Evolutionary conservation across 2,888 invertebrate species (phyloP).

Genomic region (Tetramorium bicarinatum): DNA sequence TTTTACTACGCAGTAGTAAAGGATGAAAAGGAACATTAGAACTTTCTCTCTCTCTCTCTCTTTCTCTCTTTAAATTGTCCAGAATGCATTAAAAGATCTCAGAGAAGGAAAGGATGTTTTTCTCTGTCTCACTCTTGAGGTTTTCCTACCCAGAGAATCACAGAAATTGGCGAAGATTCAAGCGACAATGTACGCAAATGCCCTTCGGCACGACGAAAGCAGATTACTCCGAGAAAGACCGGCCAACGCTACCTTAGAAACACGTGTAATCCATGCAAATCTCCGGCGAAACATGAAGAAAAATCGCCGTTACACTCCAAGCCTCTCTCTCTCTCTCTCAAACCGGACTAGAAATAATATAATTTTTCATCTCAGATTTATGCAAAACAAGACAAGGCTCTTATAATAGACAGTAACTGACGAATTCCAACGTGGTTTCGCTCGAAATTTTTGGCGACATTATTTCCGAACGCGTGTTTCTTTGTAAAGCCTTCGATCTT

Average conservation of each 20-base stretch:
- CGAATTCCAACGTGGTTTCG: not conserved
- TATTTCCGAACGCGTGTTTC: not conserved
- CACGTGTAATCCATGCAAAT: conserved; percentile 36
- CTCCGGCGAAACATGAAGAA: conserved; percentile 41
- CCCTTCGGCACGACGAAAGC: conserved; percentile 20
- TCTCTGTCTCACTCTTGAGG: not conserved
- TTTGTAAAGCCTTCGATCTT: conserved; percentile 33
- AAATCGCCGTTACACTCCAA: not conserved
- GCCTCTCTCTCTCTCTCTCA: not conserved
- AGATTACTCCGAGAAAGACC: conserved; percentile 35
- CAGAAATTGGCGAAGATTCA: conserved; percentile 50
- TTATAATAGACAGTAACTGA: not conserved
- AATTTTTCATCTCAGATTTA: not conserved
- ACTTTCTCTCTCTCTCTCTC: not conserved
- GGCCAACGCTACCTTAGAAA: not conserved
- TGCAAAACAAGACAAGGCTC: not conserved
- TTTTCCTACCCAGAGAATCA: conserved; percentile 12
- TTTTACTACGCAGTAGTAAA: not conserved
- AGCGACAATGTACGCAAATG: conserved; percentile 30
- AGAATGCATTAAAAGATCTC: conserved; percentile 40
- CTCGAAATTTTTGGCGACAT: not conserved
- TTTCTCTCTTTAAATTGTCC: not conserved
- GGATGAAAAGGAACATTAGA: conserved; percentile 22
- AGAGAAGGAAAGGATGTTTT: not conserved
- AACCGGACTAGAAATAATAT: not conserved